Evolutionary conservation across 2,113 vertebrate species (phyloP), one percentile per base, ranked within the genome.

Genomic region (Ornithorhynchus anatinus): DNA sequence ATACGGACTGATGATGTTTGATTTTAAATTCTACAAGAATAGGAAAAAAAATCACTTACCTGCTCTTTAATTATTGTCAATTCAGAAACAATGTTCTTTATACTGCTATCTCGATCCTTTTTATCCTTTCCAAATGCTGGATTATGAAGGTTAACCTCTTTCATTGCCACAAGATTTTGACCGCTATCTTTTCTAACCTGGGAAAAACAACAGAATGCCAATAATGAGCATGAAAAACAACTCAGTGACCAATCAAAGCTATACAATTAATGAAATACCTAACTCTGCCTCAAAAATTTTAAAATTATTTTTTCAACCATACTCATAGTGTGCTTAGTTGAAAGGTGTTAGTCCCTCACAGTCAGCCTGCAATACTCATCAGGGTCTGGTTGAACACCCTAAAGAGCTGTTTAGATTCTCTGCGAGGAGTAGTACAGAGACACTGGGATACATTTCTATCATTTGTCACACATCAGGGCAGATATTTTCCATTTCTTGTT

Each of bases 51-150:
- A 50, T 29, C 14, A 52, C 13, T 65, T 84, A 93, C 95, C 92
- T 98, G 96, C 65, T 97, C 95, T 89, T 93, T 96, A 86, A 96
- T 93, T 82, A 98, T 96, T 1, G 94, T 92, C 61, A 97, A 88
- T 80, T 98, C 95, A 11, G 93, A 97, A 64, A 97, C 94, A 57
- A 96, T 97, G 57, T 92, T 96, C 80, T 94, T 95, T n/a, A 95
- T 92, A 7, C 89, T 97, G 57, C 88, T 95, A 69, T 98, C 95
- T 81, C 95, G 90, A 45, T 94, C 93, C 70, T 90, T 95, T 89
- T 97, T 97, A 86, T 97, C 93, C 79, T 96, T 96, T 47, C 96
- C 96, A 77, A 99, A 98, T 2, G 82, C 96, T 8, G 93, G 95
- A 80, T 94, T 97, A 81, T 94, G 95, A 54, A 97, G 93, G 86